phyloP scores from a whole-genome alignment of 2,797 vertebrate genomes.

The Scyliorhinus canicula region DNA sequence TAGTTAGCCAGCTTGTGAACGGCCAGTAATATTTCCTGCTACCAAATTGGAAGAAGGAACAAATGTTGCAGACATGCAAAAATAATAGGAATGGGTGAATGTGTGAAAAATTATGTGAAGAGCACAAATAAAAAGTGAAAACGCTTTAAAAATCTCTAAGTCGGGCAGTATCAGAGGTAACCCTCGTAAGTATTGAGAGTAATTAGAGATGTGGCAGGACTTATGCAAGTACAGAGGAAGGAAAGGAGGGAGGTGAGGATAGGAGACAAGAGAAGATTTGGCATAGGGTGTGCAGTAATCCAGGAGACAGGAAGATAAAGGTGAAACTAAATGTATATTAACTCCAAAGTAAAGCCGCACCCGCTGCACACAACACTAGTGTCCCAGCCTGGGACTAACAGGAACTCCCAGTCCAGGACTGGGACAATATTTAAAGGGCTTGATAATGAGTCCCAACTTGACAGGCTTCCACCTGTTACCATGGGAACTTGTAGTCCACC shows the following conservation, averaged over 20 bases:
- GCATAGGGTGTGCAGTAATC: no score
- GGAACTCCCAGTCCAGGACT: no score
- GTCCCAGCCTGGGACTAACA: no score
- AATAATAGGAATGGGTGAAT: neutral
- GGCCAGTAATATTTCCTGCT: neutral
- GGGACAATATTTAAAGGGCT: no score
- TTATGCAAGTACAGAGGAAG: neutral
- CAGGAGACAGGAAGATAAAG: no score
- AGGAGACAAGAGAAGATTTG: neutral
- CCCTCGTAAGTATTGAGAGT: neutral
- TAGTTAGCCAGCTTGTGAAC: neutral
- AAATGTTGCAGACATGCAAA: neutral
- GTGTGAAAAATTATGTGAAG: neutral
- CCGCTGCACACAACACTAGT: no score
- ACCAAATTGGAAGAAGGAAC: neutral
- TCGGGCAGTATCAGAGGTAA: neutral
- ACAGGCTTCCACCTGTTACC: no score
- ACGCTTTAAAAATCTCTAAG: neutral
- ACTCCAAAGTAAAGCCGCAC: no score
- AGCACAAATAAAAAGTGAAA: neutral
- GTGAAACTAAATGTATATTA: no score
- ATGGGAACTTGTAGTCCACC: no score
- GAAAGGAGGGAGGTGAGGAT: neutral
- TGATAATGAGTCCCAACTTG: no score
- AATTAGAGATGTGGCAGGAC: neutral